A percentile compares a stretch with the other conserved stretches of the same genome.
phyloP scores from a whole-genome alignment of 1,140 invertebrate species.

The Pseudomyrmex sp. region DNA sequence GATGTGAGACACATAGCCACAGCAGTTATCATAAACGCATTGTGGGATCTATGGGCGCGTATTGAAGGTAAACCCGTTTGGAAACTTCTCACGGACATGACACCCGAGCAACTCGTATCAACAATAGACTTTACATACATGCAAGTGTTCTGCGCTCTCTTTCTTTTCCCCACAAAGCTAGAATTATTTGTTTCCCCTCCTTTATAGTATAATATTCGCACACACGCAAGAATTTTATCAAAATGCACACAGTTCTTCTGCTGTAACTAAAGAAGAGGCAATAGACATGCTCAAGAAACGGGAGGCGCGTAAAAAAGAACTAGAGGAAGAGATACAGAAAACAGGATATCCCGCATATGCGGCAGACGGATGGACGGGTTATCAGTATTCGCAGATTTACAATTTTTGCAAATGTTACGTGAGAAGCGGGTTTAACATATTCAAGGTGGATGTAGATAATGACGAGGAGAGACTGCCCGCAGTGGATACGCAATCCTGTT shows the following conservation, averaged over 20 bases:
- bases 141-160: constrained; percentile 81
- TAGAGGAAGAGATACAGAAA: constrained; percentile 86
- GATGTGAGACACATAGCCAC: constrained; percentile 94
- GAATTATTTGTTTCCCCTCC: too few species aligned
- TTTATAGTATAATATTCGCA: not conserved
- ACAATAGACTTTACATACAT: constrained; percentile 95
- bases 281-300: constrained; percentile 89
- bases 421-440: constrained; percentile 90
- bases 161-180: too few species aligned
- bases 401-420: constrained; percentile 91
- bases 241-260: constrained; percentile 89
- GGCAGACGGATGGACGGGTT: constrained; percentile 93
- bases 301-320: constrained; percentile 86
- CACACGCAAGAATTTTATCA: too few species aligned
- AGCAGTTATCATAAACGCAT: constrained; percentile 94
- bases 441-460: constrained; percentile 95
- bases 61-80: constrained; percentile 94
- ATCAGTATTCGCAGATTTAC: constrained; percentile 89
- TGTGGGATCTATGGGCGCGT: constrained; percentile 97
- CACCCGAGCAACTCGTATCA: constrained; percentile 92
- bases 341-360: constrained; percentile 92
- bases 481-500: constrained; percentile 77
- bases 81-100: constrained; percentile 93
- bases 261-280: constrained; percentile 93
- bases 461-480: too few species aligned